Conservation (phyloP, 2,113 vertebrate species). For the Tachuris rubrigastra region DNA sequence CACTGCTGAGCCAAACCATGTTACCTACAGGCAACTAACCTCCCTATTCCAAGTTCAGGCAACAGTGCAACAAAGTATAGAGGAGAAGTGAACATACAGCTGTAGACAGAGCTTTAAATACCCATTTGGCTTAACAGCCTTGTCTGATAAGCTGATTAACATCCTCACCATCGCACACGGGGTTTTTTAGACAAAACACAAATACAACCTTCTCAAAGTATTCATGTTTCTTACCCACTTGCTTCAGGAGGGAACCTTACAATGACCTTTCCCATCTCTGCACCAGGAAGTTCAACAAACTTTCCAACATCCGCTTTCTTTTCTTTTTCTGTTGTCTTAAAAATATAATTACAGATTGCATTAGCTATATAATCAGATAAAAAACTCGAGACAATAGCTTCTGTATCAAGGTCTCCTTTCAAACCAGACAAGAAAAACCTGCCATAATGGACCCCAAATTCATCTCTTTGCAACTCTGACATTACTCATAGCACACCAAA, state of each 20-base stretch:
- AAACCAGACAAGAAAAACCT: not conserved
- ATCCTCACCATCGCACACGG: not conserved
- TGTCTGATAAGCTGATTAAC: not conserved
- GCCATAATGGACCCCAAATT: not conserved
- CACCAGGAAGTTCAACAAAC: conserved; percentile 95
- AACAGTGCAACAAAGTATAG: not conserved
- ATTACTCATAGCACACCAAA: not conserved
- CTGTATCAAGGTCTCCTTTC: not conserved
- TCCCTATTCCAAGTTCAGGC: not conserved
- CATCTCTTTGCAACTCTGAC: not conserved
- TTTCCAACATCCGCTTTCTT: conserved; percentile 94
- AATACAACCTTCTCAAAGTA: not conserved
- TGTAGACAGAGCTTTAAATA: not conserved
- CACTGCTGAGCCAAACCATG: not conserved
- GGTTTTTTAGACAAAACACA: not conserved
- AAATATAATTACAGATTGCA: not conserved
- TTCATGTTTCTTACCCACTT: conserved; percentile 85
- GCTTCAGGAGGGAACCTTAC: conserved; percentile 98
- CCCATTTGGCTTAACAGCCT: not conserved
- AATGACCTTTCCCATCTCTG: conserved; percentile 96
- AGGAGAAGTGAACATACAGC: not conserved
- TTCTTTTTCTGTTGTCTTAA: conserved; percentile 87
- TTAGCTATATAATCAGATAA: not conserved
- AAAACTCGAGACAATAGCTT: not conserved
- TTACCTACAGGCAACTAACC: not conserved